Evolutionary conservation across 2,888 invertebrate genomes (phyloP).

Genomic region (Drosophila pseudotakahashii): DNA sequence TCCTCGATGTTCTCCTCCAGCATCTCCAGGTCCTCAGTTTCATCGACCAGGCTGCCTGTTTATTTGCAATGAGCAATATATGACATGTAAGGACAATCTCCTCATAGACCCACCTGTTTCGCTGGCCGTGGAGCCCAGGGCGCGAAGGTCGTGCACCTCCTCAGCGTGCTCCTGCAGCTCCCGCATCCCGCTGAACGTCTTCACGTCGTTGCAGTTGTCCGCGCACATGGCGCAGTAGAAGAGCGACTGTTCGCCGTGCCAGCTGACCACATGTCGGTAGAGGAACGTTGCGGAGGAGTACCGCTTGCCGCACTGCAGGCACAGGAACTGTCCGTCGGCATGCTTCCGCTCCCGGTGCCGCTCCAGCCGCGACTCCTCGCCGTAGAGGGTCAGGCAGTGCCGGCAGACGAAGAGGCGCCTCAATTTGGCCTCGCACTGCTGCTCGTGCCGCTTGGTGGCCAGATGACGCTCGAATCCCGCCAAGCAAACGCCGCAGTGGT

Average conservation of each 20-base stretch:
- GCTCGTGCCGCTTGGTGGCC: conserved; percentile 57
- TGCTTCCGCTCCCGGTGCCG: conserved; percentile 61
- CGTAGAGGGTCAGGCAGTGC: conserved; percentile 63
- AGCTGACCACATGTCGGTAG: conserved; percentile 61
- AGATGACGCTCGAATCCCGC: conserved; percentile 46
- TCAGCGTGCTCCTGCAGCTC: conserved; percentile 55
- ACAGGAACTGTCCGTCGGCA: conserved; percentile 48
- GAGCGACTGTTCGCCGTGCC: conserved; percentile 66
- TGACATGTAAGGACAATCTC: no score
- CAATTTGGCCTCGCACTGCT: conserved; percentile 45
- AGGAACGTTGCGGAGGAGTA: conserved; percentile 57
- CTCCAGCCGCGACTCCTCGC: conserved; percentile 50
- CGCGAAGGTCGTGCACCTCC: conserved; percentile 48
- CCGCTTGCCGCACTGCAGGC: conserved; percentile 66
- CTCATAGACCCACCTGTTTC: conserved; percentile 3
- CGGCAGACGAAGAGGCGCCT: conserved; percentile 53
- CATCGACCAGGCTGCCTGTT: conserved; percentile 52
- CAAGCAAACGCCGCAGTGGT: conserved; percentile 54
- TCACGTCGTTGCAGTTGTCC: conserved; percentile 55
- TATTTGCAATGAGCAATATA: no score
- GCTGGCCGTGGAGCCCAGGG: conserved; percentile 11
- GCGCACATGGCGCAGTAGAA: conserved; percentile 68
- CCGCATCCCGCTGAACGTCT: conserved; percentile 49
- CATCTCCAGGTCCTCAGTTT: conserved; percentile 67
- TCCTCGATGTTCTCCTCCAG: conserved; percentile 71